phyloP scores from a whole-genome alignment of 2,888 invertebrate species.

The Clunio marinus region DNA sequence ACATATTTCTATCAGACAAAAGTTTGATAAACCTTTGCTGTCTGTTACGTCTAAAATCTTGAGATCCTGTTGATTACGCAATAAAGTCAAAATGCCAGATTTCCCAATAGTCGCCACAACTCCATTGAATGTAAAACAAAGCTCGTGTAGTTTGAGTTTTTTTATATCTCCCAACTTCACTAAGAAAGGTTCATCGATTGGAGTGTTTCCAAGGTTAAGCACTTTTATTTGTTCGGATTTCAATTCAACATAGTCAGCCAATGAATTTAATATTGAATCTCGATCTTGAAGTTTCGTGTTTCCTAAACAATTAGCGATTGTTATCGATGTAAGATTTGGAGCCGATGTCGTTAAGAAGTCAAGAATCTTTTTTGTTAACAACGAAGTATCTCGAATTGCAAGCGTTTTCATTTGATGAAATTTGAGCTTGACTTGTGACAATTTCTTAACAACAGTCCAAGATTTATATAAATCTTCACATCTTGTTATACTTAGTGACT shows the following conservation, averaged over 20 bases:
- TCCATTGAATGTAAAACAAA: conserved; percentile 31
- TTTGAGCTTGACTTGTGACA: background rate
- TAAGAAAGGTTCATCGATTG: conserved; percentile 4
- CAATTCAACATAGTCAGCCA: background rate
- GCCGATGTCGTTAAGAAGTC: conserved; percentile 1
- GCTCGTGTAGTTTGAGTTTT: conserved; percentile 5
- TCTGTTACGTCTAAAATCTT: conserved; percentile 13
- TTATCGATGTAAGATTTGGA: conserved; percentile 27
- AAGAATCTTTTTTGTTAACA: conserved; percentile 8
- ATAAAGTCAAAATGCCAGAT: conserved; percentile 15
- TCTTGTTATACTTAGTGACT: background rate
- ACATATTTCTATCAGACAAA: conserved; percentile 35
- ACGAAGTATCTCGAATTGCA: conserved; percentile 19
- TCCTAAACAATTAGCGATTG: conserved; percentile 16
- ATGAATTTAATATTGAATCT: background rate
- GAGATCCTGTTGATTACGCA: conserved; percentile 15
- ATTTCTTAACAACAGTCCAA: conserved; percentile 21
- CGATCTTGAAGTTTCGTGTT: background rate
- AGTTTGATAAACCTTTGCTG: conserved; percentile 27
- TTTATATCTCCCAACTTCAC: conserved; percentile 21
- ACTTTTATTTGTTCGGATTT: conserved; percentile 10
- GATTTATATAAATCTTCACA: conserved; percentile 30
- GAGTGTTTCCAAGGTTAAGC: conserved; percentile 20
- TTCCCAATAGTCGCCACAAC: background rate
- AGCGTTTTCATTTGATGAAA: background rate